Base-by-base conservation (phyloP, 2,888 invertebrate species). In the Acheta domesticus region DNA sequence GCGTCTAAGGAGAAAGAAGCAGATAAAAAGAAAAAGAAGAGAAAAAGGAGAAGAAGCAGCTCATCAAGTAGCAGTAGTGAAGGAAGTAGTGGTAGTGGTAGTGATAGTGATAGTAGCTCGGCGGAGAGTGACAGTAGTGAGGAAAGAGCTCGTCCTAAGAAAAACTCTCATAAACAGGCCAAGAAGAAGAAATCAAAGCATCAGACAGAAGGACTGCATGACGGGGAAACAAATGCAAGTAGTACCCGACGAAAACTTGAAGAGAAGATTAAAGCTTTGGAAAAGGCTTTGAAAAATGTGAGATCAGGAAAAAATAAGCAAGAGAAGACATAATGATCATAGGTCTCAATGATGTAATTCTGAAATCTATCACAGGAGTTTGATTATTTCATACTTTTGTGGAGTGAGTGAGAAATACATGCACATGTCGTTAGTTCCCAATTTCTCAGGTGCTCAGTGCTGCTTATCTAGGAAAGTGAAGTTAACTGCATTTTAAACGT, bases 11-110 rank as follows among this genome's bases (percentile, higher is more conserved):
- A 82, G 75, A 81, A 80, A 77, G 79, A 77, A 79, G 81, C 80
- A 75, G 80, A 79, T 75, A 82, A 82, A 36, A 82, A 80, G 78
- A 82, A 81, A 76, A 81, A 81, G 78, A 82, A 80, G 76, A 82
- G 74, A 77, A 80, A 75, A 21, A 80, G 79, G 74, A 78, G 78
- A 36, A 50, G 74, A 12, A 80, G 80, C 20, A 78, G 48, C 77
- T 75, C 75, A 12, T 23, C 23, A 12, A 48, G 48, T 11, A 75
- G 62, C 36, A 77, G 77, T 23, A 48, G 20, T 16, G 48, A 50
- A 21, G 76, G 73, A 2, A 62, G 48, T 20, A 73, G 73, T 11
- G 48, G n/a, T n/a, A n/a, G n/a, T n/a, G n/a, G 14, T 62, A 62
- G 62, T 62, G 62, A 62, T 62, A 62, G 62, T n/a, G n/a, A n/a